phyloP scores from a whole-genome alignment of 1,140 invertebrate genomes.

The Drosophila grimshawi region DNA sequence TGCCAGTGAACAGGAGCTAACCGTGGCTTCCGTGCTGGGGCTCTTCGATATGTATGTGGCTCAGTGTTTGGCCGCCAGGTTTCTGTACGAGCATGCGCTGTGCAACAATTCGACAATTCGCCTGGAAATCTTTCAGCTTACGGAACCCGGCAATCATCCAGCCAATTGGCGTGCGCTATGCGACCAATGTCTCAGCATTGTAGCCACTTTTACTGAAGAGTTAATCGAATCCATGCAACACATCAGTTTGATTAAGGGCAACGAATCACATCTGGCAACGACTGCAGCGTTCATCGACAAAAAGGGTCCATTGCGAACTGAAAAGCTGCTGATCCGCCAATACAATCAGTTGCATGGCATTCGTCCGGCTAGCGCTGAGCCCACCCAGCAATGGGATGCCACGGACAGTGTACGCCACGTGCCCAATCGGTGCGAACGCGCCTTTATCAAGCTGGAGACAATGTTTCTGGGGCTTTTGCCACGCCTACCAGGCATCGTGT shows the following conservation, averaged over 20 bases:
- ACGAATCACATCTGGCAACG: constrained; percentile 31
- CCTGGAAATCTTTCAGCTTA: constrained; percentile 88
- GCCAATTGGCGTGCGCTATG: constrained; percentile 91
- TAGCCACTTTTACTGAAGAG: constrained; percentile 87
- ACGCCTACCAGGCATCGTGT: constrained; percentile 88
- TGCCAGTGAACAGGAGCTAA: constrained; percentile 60
- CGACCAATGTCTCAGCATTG: constrained; percentile 86
- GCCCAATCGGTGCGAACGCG: constrained; percentile 81
- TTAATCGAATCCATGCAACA: constrained; percentile 86
- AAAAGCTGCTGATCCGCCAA: constrained; percentile 75
- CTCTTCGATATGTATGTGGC: constrained; percentile 87
- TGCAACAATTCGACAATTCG: constrained; percentile 83
- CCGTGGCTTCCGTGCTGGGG: constrained; percentile 86
- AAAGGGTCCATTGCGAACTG: constrained; percentile 56
- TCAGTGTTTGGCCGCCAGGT: constrained; percentile 89
- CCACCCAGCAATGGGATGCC: constrained; percentile 2
- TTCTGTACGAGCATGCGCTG: constrained; percentile 85
- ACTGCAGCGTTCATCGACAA: constrained; percentile 25
- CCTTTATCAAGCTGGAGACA: constrained; percentile 78
- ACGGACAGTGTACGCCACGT: constrained; percentile 43
- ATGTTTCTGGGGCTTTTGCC: constrained; percentile 78
- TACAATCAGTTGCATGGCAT: constrained; percentile 85
- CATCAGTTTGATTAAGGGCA: constrained; percentile 60
- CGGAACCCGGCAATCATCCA: constrained; percentile 89
- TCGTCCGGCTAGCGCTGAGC: constrained; percentile 59